Percentiles rank a stretch among this genome's conserved stretches.
These are phyloP conservation scores for Lucilia sericata DNA, from an alignment of 1,140 invertebrate genomes.

Conservation along the genomic window DNA sequence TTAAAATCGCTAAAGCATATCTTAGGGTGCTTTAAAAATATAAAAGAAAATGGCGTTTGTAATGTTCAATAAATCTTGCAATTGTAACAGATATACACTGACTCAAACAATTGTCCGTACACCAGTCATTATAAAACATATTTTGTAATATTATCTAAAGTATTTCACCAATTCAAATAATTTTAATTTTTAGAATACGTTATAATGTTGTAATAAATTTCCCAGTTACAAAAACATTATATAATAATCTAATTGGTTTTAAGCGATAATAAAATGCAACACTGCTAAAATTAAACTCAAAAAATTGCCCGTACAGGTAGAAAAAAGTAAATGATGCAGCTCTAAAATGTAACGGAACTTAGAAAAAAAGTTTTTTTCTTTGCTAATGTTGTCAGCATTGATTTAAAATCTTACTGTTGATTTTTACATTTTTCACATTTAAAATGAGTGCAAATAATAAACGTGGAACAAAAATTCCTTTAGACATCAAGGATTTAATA, in stretches of 20 bases:
- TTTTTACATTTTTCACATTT: background rate
- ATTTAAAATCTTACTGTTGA: background rate
- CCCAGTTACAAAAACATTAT: background rate
- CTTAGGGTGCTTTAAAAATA: too few species aligned
- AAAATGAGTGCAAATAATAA: slow-evolving; percentile 20
- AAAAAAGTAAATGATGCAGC: background rate
- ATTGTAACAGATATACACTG: too few species aligned
- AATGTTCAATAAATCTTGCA: too few species aligned
- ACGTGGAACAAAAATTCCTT: background rate
- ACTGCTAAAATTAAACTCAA: background rate
- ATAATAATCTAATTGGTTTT: background rate
- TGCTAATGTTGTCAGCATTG: background rate
- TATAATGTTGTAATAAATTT: background rate
- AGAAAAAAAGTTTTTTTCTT: background rate
- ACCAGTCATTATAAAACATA: too few species aligned
- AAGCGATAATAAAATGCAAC: background rate
- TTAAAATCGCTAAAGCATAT: too few species aligned
- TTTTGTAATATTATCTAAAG: too few species aligned
- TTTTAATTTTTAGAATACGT: slow-evolving; percentile 36
- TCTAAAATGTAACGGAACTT: background rate
- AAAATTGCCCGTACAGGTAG: background rate
- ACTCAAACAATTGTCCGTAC: too few species aligned
- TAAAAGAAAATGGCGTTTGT: too few species aligned
- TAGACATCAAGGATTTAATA: slow-evolving; percentile 6
- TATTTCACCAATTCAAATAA: too few species aligned